phyloP scores from a whole-genome alignment of 2,888 invertebrate species.

The Pollenia griseotomentosa region DNA sequence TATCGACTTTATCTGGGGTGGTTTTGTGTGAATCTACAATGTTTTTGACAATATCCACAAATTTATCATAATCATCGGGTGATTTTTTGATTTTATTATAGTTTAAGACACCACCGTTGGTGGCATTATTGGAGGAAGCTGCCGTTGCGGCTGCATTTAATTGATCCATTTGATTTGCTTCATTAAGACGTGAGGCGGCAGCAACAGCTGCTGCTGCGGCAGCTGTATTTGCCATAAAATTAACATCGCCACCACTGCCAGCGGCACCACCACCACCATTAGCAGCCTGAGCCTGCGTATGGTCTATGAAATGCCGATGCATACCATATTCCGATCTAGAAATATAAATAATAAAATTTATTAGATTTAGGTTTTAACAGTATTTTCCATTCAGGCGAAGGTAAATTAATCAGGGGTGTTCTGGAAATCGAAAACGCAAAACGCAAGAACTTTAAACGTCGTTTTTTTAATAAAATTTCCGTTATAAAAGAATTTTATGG shows the following conservation, averaged over 20 bases:
- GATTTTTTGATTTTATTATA: slow-evolving; percentile 78
- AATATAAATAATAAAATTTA: slow-evolving; percentile 9
- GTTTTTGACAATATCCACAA: slow-evolving; percentile 83
- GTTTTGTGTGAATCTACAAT: slow-evolving; percentile 83
- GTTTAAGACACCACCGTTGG: slow-evolving; percentile 79
- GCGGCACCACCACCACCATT: slow-evolving; percentile 78
- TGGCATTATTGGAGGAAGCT: slow-evolving; percentile 78
- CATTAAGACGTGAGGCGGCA: slow-evolving; percentile 82
- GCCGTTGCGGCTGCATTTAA: slow-evolving; percentile 78
- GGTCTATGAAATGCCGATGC: slow-evolving; percentile 84
- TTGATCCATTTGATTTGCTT: slow-evolving; percentile 82
- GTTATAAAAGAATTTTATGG: too few relatives aligned
- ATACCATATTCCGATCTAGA: slow-evolving; percentile 83
- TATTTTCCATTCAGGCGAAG: too few relatives aligned
- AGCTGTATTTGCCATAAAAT: slow-evolving; percentile 83
- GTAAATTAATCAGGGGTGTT: too few relatives aligned
- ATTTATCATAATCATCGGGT: slow-evolving; percentile 82
- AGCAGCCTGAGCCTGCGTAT: slow-evolving; percentile 82
- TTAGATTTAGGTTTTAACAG: too few relatives aligned
- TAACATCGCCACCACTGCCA: slow-evolving; percentile 78
- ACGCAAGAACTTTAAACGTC: too few relatives aligned
- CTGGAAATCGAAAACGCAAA: too few relatives aligned
- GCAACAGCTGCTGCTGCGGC: slow-evolving; percentile 83
- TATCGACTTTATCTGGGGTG: slow-evolving; percentile 82
- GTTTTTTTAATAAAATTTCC: too few relatives aligned